Conservation (phyloP, 2,113 vertebrate genomes). For the Chiloscyllium plagiosum region DNA sequence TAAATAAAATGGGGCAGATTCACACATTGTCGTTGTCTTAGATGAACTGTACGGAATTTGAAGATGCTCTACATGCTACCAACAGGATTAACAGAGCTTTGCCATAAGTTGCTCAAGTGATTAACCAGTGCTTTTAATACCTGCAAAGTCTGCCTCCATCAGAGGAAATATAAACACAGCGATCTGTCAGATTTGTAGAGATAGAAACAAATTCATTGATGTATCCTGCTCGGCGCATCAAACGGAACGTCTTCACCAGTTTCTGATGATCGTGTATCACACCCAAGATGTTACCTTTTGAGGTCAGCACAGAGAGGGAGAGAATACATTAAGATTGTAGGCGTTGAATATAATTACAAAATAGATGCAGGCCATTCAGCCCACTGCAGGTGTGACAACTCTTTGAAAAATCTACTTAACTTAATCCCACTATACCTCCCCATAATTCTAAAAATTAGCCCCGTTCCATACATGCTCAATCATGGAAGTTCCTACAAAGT, state of each 20-base stretch:
- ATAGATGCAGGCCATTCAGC: not conserved
- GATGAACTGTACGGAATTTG: too few relatives aligned
- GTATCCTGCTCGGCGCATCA: conserved; percentile 90
- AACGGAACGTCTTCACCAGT: conserved; percentile 81
- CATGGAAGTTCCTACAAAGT: not conserved
- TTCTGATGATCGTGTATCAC: conserved; percentile 89
- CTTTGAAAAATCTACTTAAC: not conserved
- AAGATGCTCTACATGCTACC: not conserved
- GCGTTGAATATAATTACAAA: not conserved
- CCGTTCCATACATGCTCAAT: not conserved
- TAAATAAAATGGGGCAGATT: not conserved
- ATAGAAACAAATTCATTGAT: conserved; percentile 98
- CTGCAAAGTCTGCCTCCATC: conserved; percentile 94
- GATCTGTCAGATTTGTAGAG: conserved; percentile 89
- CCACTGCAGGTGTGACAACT: not conserved
- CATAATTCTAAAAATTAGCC: too few relatives aligned
- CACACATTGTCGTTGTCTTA: not conserved
- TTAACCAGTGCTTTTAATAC: conserved; percentile 48
- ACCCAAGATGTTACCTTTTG: conserved; percentile 87
- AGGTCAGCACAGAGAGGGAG: conserved; percentile 35
- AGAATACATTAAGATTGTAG: not conserved
- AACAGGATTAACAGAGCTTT: not conserved
- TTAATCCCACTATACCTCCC: not conserved
- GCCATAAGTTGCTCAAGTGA: not conserved
- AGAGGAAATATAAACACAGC: conserved; percentile 94